A percentile compares a stretch with the other conserved stretches of the same genome.
Evolutionary conservation across 2,888 invertebrate genomes (phyloP).

Genomic region (Acleris holmiana): DNA sequence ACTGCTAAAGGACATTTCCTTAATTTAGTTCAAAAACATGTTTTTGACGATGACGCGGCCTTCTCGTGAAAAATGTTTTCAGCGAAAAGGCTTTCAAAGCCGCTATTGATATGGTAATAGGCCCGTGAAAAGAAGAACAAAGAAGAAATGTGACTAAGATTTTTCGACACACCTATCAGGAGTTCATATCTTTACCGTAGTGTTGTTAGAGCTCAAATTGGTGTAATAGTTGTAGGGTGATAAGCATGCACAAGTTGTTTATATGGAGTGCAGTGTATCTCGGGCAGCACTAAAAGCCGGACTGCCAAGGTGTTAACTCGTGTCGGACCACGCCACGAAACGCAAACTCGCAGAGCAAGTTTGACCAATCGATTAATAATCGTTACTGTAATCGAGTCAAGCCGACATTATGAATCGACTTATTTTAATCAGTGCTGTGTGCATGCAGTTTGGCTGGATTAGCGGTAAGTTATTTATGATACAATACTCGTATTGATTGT

Average conservation of each 20-base stretch:
- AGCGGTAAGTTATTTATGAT: constrained; percentile 51
- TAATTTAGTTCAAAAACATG: constrained; percentile 27
- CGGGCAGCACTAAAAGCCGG: constrained; percentile 18
- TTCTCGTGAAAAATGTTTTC: constrained; percentile 21
- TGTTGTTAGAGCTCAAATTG: constrained; percentile 14
- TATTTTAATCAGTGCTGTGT: constrained; percentile 54
- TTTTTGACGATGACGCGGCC: constrained; percentile 18
- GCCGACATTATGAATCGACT: constrained; percentile 58
- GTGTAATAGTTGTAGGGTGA: constrained; percentile 12
- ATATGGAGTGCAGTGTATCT: constrained; percentile 23
- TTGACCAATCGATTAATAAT: constrained; percentile 27
- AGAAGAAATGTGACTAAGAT: background rate
- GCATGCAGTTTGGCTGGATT: constrained; percentile 53
- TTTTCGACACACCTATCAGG: background rate
- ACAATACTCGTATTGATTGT: background rate
- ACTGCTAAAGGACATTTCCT: constrained; percentile 19
- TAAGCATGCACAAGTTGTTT: constrained; percentile 30
- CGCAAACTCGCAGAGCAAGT: constrained; percentile 9
- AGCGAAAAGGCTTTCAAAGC: constrained; percentile 22
- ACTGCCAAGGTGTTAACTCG: constrained; percentile 17
- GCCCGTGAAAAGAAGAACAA: constrained; percentile 14
- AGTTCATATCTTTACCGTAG: background rate
- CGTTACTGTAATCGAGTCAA: constrained; percentile 18
- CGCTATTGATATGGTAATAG: constrained; percentile 26
- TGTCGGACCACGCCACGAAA: background rate